Evolutionary conservation across 2,888 invertebrate genomes (phyloP).

Genomic region (Acrobasis consociella): DNA sequence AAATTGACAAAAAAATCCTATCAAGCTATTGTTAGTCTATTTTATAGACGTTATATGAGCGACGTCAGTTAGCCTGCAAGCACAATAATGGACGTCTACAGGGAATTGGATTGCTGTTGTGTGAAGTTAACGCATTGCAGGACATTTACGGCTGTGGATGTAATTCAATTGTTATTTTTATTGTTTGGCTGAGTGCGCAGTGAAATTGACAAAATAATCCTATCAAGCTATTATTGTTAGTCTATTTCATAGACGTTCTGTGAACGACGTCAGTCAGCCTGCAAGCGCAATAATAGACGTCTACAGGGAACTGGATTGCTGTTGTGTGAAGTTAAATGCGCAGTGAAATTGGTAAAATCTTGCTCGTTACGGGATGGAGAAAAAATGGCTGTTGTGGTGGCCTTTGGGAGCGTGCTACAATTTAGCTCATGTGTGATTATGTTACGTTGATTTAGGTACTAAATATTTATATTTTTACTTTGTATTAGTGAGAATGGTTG

Average conservation of each 20-base stretch:
- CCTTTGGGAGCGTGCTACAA: not conserved
- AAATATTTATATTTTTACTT: no score
- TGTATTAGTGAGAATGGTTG: no score
- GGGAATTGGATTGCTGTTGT: constrained; percentile 38
- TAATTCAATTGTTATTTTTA: no score
- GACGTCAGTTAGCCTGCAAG: constrained; percentile 41
- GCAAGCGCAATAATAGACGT: constrained; percentile 41
- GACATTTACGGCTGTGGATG: no score
- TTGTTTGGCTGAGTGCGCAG: not conserved
- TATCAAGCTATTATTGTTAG: not conserved
- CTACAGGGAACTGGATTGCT: constrained; percentile 38
- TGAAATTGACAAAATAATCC: no score
- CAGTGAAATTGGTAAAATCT: constrained; percentile 39
- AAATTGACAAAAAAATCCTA: no score
- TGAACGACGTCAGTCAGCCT: constrained; percentile 39
- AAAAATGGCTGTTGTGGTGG: constrained; percentile 6
- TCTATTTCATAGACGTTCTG: constrained; percentile 16
- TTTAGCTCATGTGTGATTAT: no score
- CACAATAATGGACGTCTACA: constrained; percentile 42
- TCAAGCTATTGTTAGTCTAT: constrained; percentile 4
- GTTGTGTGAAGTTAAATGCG: constrained; percentile 36
- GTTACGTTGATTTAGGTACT: no score
- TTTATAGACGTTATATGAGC: constrained; percentile 5
- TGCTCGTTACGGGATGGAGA: constrained; percentile 13
- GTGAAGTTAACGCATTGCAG: constrained; percentile 35